Evolutionary conservation across 1,140 invertebrate genomes (phyloP), one percentile per base, ranked within the genome.

Genomic region (Proales similis): DNA sequence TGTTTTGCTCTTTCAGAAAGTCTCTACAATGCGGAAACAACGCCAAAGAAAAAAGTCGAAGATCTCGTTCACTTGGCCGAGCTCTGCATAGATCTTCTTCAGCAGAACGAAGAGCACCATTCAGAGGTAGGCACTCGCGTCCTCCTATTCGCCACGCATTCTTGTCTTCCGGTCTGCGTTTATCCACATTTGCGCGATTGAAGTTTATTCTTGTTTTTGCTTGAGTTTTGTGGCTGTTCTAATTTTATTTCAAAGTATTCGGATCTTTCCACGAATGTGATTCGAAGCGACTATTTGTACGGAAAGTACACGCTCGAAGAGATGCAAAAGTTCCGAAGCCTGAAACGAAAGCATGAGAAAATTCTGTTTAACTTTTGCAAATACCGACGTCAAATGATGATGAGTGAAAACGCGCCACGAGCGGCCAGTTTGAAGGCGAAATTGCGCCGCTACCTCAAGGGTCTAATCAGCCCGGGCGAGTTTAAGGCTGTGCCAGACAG

Each of bases 61-160:
- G 91, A 97, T 75, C 81, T 99, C 14, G 93, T 96, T 70, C 90
- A 90, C 72, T 81, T 98, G 47, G 90, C 93, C 12, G 93, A 98
- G 73, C 81, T 97, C 7, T 99, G 94, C 78, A 93, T 98, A 33
- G 94, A 99, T 76, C 81, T 98, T 9, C 78, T 98, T 39, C 93
- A 97, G 74, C 94, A 98, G 77, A 98, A 98, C 73, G 93, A 98
- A 79, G 94, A 98, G 76, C 91, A 97, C 77, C 96, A 98, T 79
- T 91, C 92, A 65, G 93, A 99, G 88, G 94, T 64, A 61, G 36
- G 48, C 43, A 57, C 48, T 47, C 48, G 30, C 62, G n/a, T 32
- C 45, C 1, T 9, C 14, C 9, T 36, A 9, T 36, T 36, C n/a
- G n/a, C n/a, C n/a, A n/a, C n/a, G n/a, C n/a, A 26, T 60, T 57